Evolutionary conservation across 2,797 vertebrate genomes (phyloP), one percentile per base, ranked within the genome.

Genomic region (Siniperca scherzeri): DNA sequence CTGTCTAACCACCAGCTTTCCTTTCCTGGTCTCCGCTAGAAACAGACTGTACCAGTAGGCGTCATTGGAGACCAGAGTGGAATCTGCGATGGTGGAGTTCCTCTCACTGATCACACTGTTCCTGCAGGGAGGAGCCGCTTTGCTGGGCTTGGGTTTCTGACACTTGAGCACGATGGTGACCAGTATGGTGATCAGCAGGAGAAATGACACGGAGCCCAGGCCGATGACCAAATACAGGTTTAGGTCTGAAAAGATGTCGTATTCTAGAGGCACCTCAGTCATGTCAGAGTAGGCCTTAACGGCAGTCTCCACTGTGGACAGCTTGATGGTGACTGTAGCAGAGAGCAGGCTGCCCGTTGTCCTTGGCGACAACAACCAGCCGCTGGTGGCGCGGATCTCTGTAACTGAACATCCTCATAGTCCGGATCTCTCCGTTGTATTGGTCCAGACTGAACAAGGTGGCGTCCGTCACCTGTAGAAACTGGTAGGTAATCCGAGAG

Each of bases 381-480:
- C 5, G 80, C 87, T 92, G 69, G 75, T 94, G 87, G 3, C 90
- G 92, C 0, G 89, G 87, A 62, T 95, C 94, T 94, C 91, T 94
- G 91, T 93, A 94, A 57, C 93, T 93, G 90, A 95, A 94, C 82
- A 48, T 91, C 88, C 94, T 94, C 91, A 90, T 94, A 7, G 93
- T 94, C 64, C 92, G 86, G 76, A 94, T 94, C 89, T 95, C 94
- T 84, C 94, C 94, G 0, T 94, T 94, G 87, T 95, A 94, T 14
- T 94, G 94, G 62, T 94, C 94, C 89, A 94, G 89, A 80, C 91
- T 94, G 66, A 95, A 95, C 87, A 95, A 87, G 50, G 90, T 92
- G 70, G 90, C 88, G 2, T 95, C 94, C 53, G 90, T 92, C 81
- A 93, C 81, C 27, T 94, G 93, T 0, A 94, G 87, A 72, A 95